Evolutionary conservation across 2,797 vertebrate species (phyloP), one percentile per base, ranked within the genome.

Genomic region (Varecia variegata): DNA sequence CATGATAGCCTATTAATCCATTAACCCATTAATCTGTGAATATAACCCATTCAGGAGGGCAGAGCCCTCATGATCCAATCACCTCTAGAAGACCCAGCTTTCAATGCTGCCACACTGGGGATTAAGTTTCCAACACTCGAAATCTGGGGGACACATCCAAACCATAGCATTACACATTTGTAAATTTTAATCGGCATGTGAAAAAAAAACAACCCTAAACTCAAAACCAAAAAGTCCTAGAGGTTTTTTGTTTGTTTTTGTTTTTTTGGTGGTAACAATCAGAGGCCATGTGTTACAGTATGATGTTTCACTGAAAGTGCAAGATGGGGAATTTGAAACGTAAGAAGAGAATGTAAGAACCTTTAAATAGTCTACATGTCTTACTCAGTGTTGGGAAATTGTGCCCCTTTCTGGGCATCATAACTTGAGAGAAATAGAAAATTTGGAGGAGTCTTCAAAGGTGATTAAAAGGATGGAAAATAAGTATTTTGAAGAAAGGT

Each of bases 381-480:
- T 79, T 94, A 40, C 40, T 84, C n/a, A 52, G 10, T 88, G 20
- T 91, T 84, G 43, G 40, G 27, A 82, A 87, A 38, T 50, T 80
- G 12, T 58, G 35, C 35, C 73, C 35, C 54, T 67, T 97, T 95
- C 76, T 88, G 62, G 13, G n/a, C 56, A 88, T 90, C 20, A n/a
- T 30, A 83, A 40, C 43, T 92, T 94, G 43, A 93, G n/a, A 50
- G 70, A 90, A 84, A 45, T 2, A 76, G 30, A 88, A 35, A 95
- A 93, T 8, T 76, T 94, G 58, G 77, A 92, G 58, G 3, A 2
- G 17, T 92, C 27, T 95, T 95, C 77, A 88, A 86, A 88, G 17
- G 17, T 85, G 60, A 97, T 67, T 79, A 23, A 93, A 90, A 95
- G 17, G 38, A 62, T 88, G 35, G 65, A 54, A 90, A 77, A 80